Evolutionary conservation across 2,113 vertebrate genomes (phyloP), one percentile per base, ranked within the genome.

Genomic region (Nannobrachium achirus): DNA sequence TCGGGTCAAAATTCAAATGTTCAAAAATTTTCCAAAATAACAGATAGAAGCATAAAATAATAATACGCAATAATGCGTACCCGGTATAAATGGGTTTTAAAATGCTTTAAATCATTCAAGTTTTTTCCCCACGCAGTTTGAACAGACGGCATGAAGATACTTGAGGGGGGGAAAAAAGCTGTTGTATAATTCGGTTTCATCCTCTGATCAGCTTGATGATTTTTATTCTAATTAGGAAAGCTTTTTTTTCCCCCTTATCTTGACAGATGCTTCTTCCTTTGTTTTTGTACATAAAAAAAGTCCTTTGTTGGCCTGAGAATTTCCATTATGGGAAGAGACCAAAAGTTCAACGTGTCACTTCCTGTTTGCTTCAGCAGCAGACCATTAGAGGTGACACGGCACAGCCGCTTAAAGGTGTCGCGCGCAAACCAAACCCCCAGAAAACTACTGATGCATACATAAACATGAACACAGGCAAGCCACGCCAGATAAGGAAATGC

Each of bases 401-500:
- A 9, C 15, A 13, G 59, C 15, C 18, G 1, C 52, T 38, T n/a
- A 11, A 0, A 75, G 50, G 66, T 75, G 77, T 19, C 49, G 56
- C 61, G 16, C 4, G 10, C 40, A 71, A 73, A 25, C 2, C 25
- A 58, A 50, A 44, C 50, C 49, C 10, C 65, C 39, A 39, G 16
- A 64, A 71, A 33, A 19, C 53, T 18, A 44, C 44, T 16, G 53
- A 16, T 8, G 73, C 69, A 67, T 67, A 64, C 60, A 75, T 55
- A 71, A 67, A 56, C 44, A 56, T 20, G 40, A n/a, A 11, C 10
- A 6, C 1, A 42, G 61, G 56, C 16, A 41, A 7, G 1, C 10
- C 48, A 16, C 0, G 16, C 39, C 42, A 59, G 75, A 83, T 71
- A 66, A 83, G 62, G 20, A 61, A 51, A 73, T 58, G 69, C 18